Evolutionary conservation across 2,888 invertebrate genomes (phyloP), one percentile per base, ranked within the genome.

Genomic region (Theristus sp.): DNA sequence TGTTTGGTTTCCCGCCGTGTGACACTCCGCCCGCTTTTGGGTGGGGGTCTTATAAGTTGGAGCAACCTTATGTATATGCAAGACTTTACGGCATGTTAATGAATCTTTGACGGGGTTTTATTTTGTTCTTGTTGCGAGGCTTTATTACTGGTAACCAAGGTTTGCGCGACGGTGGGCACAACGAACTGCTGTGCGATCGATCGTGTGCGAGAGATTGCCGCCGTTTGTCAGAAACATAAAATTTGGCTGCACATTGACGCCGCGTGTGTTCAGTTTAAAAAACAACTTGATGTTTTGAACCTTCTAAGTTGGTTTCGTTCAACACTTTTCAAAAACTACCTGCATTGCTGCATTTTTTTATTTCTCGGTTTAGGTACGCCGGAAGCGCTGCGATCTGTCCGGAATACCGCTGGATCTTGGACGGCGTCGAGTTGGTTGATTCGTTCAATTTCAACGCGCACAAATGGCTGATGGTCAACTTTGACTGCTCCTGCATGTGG

Each of bases 401-500:
- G 0, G 96, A 98, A 75, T 93, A 83, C 76, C 84, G 94, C 56
- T 82, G 83, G 64, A 89, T 89, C 86, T 75, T 93, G 71, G 82
- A 83, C 63, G 94, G 94, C 3, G 84, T 93, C n/a, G 87, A 91
- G 58, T 79, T 83, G 67, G 93, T 87, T 0, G 85, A 94, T 72
- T 96, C 96, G 0, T 85, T 96, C 65, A 94, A 93, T 1, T 96
- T 96, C 76, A 98, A 99, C 76, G 91, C 96, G 0, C 93, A 93
- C 62, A 98, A 98, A 76, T 96, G 96, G 90, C 78, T 98, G 74
- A 88, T 98, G 90, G 88, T 96, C 13, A 91, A 96, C 76, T 98
- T 98, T 67, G 98, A 98, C 76, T 98, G 96, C 73, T 94, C 96
- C 0, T 91, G 91, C 1, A 86, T 98, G 87, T 98, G 96, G 93